Conservation (phyloP, 2,797 vertebrate genomes). For the Acanthis flammea region DNA sequence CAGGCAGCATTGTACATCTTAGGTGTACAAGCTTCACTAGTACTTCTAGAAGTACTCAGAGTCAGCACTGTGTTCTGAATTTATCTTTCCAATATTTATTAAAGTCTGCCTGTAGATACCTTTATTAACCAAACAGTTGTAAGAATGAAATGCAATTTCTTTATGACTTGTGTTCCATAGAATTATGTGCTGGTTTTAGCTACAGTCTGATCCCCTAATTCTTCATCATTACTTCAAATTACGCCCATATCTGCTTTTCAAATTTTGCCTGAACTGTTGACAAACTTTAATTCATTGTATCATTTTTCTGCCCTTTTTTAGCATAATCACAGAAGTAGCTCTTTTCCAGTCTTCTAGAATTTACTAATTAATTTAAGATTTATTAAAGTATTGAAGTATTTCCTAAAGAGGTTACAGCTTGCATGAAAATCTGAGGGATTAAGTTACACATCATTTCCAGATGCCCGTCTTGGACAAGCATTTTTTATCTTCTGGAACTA, state of each 20-base stretch:
- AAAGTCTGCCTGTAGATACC: not conserved
- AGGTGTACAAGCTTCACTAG: not conserved
- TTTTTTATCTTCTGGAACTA: not conserved
- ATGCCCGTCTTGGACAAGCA: not conserved
- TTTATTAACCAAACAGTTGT: not conserved
- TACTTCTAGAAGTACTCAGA: not conserved
- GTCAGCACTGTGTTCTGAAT: not conserved
- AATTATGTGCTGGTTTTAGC: not conserved
- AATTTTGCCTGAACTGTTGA: not conserved
- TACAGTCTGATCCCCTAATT: not conserved
- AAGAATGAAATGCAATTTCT: not conserved
- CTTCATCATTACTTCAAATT: not conserved
- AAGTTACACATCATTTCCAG: not conserved
- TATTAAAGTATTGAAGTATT: not conserved
- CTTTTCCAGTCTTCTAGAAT: not conserved
- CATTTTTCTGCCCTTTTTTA: not conserved
- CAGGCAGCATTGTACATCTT: not conserved
- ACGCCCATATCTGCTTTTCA: not conserved
- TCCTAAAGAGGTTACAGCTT: not conserved
- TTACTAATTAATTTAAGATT: not conserved
- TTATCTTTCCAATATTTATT: not conserved
- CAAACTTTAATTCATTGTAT: not conserved
- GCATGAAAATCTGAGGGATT: not conserved
- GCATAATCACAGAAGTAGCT: not conserved
- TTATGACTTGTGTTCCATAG: not conserved